These are phyloP conservation scores for Scophthalmus maximus DNA, from an alignment of 2,113 vertebrate genomes.

Conservation along the genomic window DNA sequence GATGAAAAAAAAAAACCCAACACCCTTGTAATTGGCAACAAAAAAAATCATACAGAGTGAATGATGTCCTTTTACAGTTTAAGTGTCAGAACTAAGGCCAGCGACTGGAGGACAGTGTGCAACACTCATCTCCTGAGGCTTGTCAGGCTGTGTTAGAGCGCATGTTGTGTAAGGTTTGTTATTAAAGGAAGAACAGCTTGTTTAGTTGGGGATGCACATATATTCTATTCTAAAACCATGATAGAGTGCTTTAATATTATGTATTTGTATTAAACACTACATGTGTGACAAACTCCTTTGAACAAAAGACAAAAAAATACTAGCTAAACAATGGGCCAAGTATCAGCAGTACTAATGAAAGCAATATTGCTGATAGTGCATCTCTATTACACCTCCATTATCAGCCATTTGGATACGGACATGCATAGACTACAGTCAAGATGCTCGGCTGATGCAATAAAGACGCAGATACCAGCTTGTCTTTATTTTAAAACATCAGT, in stretches of 20 bases:
- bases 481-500: constrained; percentile 54
- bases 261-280: too few species aligned
- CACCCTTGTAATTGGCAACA: neutral
- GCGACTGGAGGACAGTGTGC: constrained; percentile 33
- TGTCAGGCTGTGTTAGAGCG: constrained; percentile 19
- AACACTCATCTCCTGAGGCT: constrained; percentile 37
- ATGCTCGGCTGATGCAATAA: constrained; percentile 24
- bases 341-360: neutral
- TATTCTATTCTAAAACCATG: too few species aligned
- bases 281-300: too few species aligned
- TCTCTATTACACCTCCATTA: neutral
- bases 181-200: too few species aligned
- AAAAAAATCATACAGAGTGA: constrained; percentile 37
- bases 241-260: too few species aligned
- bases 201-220: too few species aligned
- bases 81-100: constrained; percentile 21
- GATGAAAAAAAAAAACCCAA: neutral
- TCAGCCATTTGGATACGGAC: constrained; percentile 4
- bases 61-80: constrained; percentile 41
- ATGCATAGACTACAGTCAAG: constrained; percentile 23
- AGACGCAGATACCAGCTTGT: constrained; percentile 31
- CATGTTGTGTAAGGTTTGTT: neutral
- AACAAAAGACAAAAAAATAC: too few species aligned
- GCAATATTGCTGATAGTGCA: neutral
- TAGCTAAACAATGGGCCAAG: neutral